Conservation (phyloP, 2,888 invertebrate species). For the Fabriciana adippe region DNA sequence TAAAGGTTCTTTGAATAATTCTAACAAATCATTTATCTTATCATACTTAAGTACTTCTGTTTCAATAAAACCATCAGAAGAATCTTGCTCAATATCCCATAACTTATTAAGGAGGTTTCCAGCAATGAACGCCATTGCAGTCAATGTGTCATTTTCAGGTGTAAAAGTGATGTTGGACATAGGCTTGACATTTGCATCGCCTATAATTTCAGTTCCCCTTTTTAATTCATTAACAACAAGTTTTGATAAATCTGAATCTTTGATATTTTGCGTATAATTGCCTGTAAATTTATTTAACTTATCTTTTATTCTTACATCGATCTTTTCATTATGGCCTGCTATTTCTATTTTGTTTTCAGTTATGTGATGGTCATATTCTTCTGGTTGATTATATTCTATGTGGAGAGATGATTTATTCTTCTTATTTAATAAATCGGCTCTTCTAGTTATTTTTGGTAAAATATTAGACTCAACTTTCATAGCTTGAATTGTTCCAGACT, state of each 20-base stretch:
- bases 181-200: constrained; percentile 56
- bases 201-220: constrained; percentile 62
- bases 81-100: constrained; percentile 71
- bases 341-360: constrained; percentile 68
- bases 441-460: constrained; percentile 49
- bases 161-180: constrained; percentile 73
- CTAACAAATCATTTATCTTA: constrained; percentile 66
- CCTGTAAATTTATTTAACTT: constrained; percentile 51
- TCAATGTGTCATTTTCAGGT: constrained; percentile 72
- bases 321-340: constrained; percentile 49
- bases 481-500: constrained; percentile 60
- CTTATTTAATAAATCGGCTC: constrained; percentile 46
- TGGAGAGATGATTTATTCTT: constrained; percentile 54
- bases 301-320: constrained; percentile 46
- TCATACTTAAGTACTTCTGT: constrained; percentile 65
- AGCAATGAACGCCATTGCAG: constrained; percentile 74
- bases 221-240: constrained; percentile 69
- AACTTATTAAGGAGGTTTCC: constrained; percentile 72
- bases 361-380: constrained; percentile 54
- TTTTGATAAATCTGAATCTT: constrained; percentile 65
- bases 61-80: constrained; percentile 56
- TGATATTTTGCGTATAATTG: constrained; percentile 56
- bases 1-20: constrained; percentile 71
- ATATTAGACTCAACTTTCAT: constrained; percentile 49
- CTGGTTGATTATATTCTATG: constrained; percentile 60